Base-by-base conservation (phyloP, 2,113 vertebrate genomes). In the Mesitornis unicolor region DNA sequence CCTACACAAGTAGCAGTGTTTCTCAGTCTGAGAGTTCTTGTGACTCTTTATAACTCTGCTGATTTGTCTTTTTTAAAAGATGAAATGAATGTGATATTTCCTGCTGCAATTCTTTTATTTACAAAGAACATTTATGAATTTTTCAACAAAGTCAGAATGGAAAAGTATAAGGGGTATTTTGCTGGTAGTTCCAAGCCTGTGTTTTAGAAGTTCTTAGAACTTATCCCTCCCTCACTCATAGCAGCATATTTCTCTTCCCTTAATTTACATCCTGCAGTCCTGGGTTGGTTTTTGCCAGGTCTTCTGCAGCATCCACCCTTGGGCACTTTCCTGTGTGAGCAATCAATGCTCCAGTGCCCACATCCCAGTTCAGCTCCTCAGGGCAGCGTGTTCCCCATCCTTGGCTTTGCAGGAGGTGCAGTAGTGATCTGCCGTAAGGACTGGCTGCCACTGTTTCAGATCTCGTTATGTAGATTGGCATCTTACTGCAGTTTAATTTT, bases 291-390 rank as follows among this genome's bases (percentile, higher is more conserved):
- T 84, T 12, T 71, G 47, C n/a, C 24, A 15, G 31, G 10, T 56
- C 24, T 78, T 40, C 54, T 69, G 18, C 70, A 63, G 63, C 47
- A 51, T 25, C 47, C 57, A 7, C 35, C 24, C 22, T 24, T 2
- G 2, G 19, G 19, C 47, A 61, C 73, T 47, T 83, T n/a, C 22
- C n/a, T 0, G 0, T 29, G 21, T 22, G 20, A 42, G 43, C 6
- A 0, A 25, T 29, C 20, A 26, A 0, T 42, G 60, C 35, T 73
- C 19, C 33, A 40, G 28, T 57, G 63, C 60, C n/a, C 36, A 7
- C 51, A 42, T 22, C 20, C 43, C 45, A 13, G 0, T 59, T 11
- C 50, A 25, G n/a, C 15, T 65, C 13, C 56, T 38, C 45, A 65
- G 43, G 24, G n/a, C 36, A 51, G 6, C 0, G 0, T 25, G 8